phyloP scores from a whole-genome alignment of 1,140 invertebrate species.

The Heterodera schachtii region DNA sequence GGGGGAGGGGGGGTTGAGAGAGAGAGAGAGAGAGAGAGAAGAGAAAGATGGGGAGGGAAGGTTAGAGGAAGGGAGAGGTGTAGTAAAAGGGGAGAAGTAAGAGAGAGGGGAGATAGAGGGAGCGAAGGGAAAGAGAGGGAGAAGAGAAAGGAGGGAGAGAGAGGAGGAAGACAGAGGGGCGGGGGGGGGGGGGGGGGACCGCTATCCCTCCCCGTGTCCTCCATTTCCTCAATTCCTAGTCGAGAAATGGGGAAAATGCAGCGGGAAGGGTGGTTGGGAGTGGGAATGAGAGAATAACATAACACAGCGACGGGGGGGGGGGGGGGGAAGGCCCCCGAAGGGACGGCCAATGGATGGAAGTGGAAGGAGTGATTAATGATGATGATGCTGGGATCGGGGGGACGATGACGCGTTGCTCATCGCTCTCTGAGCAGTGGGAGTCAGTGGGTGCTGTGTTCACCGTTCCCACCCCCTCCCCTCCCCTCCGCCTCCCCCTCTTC shows the following conservation, averaged over 20 bases:
- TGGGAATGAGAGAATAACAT: constrained; percentile 19
- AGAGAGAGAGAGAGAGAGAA: no score
- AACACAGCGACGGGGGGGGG: not conserved
- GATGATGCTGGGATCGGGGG: not conserved
- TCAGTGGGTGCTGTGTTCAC: not conserved
- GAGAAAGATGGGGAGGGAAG: no score
- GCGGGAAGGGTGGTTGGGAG: not conserved
- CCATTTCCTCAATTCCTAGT: not conserved
- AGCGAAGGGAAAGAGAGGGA: no score
- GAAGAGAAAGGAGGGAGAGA: no score
- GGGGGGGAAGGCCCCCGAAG: no score
- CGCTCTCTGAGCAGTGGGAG: not conserved
- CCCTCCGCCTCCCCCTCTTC: not conserved
- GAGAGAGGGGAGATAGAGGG: no score
- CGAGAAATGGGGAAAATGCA: not conserved
- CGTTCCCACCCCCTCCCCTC: not conserved
- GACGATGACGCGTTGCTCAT: not conserved
- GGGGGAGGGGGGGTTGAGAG: no score
- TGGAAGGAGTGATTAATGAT: not conserved
- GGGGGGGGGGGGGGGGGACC: no score
- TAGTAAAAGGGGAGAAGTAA: no score
- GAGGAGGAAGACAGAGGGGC: no score
- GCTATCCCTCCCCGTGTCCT: no score
- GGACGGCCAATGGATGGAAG: not conserved
- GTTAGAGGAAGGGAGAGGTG: no score